Base-by-base conservation (phyloP, 2,888 invertebrate genomes). In the Gryllus longicercus region DNA sequence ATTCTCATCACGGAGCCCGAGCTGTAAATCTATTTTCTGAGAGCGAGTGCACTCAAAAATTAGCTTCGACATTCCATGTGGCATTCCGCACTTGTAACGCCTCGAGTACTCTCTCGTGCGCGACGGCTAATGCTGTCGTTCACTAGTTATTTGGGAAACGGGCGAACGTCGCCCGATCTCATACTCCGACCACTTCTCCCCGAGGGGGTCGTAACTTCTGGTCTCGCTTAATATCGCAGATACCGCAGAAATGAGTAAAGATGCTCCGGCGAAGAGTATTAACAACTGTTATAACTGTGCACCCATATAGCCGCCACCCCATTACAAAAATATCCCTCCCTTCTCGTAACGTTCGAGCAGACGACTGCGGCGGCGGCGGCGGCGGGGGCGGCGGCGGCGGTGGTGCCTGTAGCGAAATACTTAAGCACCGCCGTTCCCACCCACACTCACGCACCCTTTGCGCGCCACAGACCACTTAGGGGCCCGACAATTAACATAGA, bases 251-350 rank as follows among this genome's bases (percentile, higher is more conserved):
- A 63, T 63, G 63, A 63, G 63, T 63, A 16, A 63, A 63, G 63
- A 63, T 63, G 63, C 63, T n/a, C n/a, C 63, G 63, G n/a, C 63
- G 63, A 63, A 63, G 63, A 63, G 16, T 63, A 63, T 63, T 63
- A 63, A 14, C 63, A 63, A 63, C 14, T 63, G 63, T 14, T 18
- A 63, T 63, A 63, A 63, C 63, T 63, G 38, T 38, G 63, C 63
- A 18, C n/a, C 63, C n/a, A 63, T 63, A n/a, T 63, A 63, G 63
- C 63, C 63, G n/a, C 16, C 63, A 63, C 63, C 16, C 63, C 63
- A 63, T 63, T 63, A 63, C 63, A 63, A 63, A 63, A 63, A 63
- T 63, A 63, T n/a, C 63, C 63, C 16, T 63, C 63, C 63, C 63
- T 63, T n/a, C 16, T 18, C n/a, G n/a, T 63, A 63, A 63, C 14